Conservation (phyloP, 2,888 invertebrate genomes). For the Watsonalla cultraria region DNA sequence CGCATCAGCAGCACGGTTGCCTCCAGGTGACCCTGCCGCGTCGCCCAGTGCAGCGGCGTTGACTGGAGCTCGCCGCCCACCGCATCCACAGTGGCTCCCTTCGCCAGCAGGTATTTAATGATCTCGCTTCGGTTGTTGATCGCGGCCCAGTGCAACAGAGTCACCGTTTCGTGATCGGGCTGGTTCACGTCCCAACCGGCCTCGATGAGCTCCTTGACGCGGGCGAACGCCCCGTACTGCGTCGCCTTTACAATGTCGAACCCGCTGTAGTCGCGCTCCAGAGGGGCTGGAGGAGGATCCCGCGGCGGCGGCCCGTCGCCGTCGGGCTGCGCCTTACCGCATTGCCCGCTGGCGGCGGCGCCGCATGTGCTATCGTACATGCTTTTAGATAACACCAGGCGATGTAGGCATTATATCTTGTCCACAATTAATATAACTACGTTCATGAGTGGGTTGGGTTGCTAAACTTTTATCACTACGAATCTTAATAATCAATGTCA, state of each 20-base stretch:
- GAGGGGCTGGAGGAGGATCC: constrained; percentile 80
- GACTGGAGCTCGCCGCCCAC: constrained; percentile 97
- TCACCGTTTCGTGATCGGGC: constrained; percentile 96
- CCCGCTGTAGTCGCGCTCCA: constrained; percentile 83
- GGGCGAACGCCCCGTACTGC: constrained; percentile 94
- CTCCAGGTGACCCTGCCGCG: constrained; percentile 93
- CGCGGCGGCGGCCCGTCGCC: constrained; percentile 80
- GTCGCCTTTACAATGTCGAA: constrained; percentile 97
- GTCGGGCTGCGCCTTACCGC: constrained; percentile 81
- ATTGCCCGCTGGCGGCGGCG: constrained; percentile 82
- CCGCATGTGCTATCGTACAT: constrained; percentile 88
- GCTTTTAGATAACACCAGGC: constrained; percentile 15
- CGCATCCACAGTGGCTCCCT: constrained; percentile 89
- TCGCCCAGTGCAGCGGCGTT: constrained; percentile 99
- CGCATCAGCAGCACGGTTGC: constrained; percentile 88
- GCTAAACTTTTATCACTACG: too few relatives aligned
- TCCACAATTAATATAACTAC: constrained; percentile 5
- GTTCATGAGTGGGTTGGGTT: too few relatives aligned
- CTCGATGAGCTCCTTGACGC: constrained; percentile 92
- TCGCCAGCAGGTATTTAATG: constrained; percentile 90
- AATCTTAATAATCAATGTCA: too few relatives aligned
- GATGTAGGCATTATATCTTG: constrained; percentile 16
- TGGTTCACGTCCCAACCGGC: constrained; percentile 96
- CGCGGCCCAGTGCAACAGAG: constrained; percentile 99
- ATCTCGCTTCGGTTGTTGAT: constrained; percentile 98